phyloP scores from a whole-genome alignment of 2,888 invertebrate genomes.

The Aleiodes alternator region DNA sequence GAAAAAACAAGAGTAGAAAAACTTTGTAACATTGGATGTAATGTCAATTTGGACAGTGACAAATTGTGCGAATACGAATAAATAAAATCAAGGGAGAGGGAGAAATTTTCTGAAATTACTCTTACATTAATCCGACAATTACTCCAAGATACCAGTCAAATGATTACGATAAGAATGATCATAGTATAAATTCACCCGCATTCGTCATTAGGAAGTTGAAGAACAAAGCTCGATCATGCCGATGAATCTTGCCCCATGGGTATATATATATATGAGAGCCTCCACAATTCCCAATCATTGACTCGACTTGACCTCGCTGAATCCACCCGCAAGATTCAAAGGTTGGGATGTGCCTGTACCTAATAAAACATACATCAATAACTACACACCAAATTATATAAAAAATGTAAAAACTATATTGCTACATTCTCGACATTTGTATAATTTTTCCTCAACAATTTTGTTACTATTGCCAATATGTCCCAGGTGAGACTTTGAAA shows the following conservation, averaged over 20 bases:
- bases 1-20: not conserved
- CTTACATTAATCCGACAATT: slow-evolving; percentile 13
- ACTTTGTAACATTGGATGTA: slow-evolving; percentile 9
- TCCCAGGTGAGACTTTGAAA: slow-evolving; percentile 60
- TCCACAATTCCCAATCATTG: slow-evolving; percentile 52
- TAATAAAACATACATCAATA: slow-evolving; percentile 24
- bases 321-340: slow-evolving; percentile 55
- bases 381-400: not conserved
- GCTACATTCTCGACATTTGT: too few relatives aligned
- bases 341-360: slow-evolving; percentile 49
- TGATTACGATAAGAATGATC: slow-evolving; percentile 7
- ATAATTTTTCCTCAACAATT: too few relatives aligned
- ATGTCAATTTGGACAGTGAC: slow-evolving; percentile 27
- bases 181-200: slow-evolving; percentile 33
- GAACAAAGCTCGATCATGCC: slow-evolving; percentile 55
- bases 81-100: not conserved
- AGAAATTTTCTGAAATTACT: not conserved
- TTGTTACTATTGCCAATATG: slow-evolving; percentile 42
- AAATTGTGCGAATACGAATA: slow-evolving; percentile 3
- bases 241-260: slow-evolving; percentile 53
- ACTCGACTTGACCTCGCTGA: slow-evolving; percentile 55
- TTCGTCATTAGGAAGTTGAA: slow-evolving; percentile 49
- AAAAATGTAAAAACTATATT: too few relatives aligned
- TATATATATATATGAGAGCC: slow-evolving; percentile 20
- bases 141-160: not conserved